Evolutionary conservation across 35 echinoderm and acorn worm genomes (phyloP), one percentile per base, ranked within the genome.

Genomic region (Apostichopus parvimensis): DNA sequence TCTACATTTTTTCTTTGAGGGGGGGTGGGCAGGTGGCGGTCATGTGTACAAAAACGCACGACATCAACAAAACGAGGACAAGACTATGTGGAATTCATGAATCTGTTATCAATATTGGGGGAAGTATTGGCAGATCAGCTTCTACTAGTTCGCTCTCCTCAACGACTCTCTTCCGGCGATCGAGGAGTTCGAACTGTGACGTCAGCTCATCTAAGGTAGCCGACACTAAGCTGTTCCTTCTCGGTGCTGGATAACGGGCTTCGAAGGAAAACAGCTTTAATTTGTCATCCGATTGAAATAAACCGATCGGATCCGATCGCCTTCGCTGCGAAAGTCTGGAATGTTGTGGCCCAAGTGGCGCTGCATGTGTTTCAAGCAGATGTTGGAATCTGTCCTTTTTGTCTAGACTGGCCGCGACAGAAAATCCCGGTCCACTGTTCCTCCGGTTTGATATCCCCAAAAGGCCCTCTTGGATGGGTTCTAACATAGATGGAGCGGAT

Each of bases 401-500:
- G 6, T 75, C 68, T 8, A 84, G 10, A 12, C 9, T 28, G 9
- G 68, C 54, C 56, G 66, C 5, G 9, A 25, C 9, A 15, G 26
- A 14, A 10, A 15, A 11, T 5, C 66, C 21, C 5, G 88, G 88
- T 11, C 56, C 56, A 57, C 88, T 90, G 58, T 90, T 90, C 23
- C 88, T 34, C 5, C 88, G 15, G 70, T 56, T 78, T 53, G 88
- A 90, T 34, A 22, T 78, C 8, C 88, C 88, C 34, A 90, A 23
- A 1, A 90, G 73, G 34, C 88, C 88, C 71, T 90, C 88, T 78
- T 90, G 88, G 18, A 90, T 90, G 8, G 88, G 88, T 28, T 90
- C 88, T 57, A 90, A 62, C 88, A 90, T 90, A 21, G 88, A 90
- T 6, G 88, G 88, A 18, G 88, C 88, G n/a, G 88, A 90, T 15